Evolutionary conservation across 2,797 vertebrate genomes (phyloP).

Genomic region (Tenualosa thibaudeaui): DNA sequence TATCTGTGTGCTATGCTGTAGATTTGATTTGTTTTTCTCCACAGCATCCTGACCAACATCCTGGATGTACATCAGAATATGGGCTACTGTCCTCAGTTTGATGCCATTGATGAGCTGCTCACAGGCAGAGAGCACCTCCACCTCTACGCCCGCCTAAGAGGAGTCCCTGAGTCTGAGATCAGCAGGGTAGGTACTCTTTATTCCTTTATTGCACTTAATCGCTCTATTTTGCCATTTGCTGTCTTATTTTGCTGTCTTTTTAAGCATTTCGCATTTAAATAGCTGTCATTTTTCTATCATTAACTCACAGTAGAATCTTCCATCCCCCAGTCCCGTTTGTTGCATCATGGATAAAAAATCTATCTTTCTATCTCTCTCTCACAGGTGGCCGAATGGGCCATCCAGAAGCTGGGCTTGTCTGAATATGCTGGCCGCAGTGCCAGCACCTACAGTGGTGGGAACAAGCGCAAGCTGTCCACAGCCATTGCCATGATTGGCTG

Average conservation of each 20-base stretch:
- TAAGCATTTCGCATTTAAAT: neutral
- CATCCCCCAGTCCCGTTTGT: neutral
- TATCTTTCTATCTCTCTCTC: neutral
- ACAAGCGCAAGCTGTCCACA: slow-evolving; percentile 90
- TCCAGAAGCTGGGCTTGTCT: slow-evolving; percentile 86
- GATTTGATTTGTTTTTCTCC: neutral
- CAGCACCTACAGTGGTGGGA: slow-evolving; percentile 91
- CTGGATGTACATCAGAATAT: slow-evolving; percentile 89
- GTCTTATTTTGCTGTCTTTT: neutral
- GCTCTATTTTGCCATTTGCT: neutral
- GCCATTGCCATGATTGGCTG: slow-evolving; percentile 92
- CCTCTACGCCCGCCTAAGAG: slow-evolving; percentile 87
- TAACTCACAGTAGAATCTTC: neutral
- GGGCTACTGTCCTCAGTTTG: slow-evolving; percentile 96
- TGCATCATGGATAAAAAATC: too few species aligned
- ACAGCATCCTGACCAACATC: slow-evolving; percentile 86
- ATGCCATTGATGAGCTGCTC: slow-evolving; percentile 90
- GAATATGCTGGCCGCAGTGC: slow-evolving; percentile 76
- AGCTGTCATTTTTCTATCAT: neutral
- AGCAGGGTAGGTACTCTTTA: slow-evolving; percentile 73
- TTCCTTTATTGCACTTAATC: neutral
- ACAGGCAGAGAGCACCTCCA: slow-evolving; percentile 91
- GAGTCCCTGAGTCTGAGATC: slow-evolving; percentile 85
- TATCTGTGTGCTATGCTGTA: neutral
- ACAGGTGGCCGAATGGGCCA: slow-evolving; percentile 89